Evolutionary conservation across 2,888 invertebrate genomes (phyloP), one percentile per base, ranked within the genome.

Genomic region (Thereva unica): DNA sequence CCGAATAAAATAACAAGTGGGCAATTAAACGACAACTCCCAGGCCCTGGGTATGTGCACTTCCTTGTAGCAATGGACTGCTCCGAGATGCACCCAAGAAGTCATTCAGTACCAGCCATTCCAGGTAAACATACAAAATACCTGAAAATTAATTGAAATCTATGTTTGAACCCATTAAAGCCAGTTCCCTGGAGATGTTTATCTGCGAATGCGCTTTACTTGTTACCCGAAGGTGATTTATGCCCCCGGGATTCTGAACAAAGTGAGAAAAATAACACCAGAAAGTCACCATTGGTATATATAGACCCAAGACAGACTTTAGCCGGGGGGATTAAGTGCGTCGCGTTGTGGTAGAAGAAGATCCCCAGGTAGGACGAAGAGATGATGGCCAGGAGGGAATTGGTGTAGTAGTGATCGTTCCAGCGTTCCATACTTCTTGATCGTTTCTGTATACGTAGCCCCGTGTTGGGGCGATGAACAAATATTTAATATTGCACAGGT

Each of bases 121-220:
- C 61, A 50, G 50, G 54, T 53, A 64, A 64, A 45, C 64, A 64
- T 54, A 54, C 54, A 53, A 53, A 64, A 64, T 53, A 64, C 45
- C 55, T 54, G 66, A 57, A 57, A 66, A 66, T 66, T 66, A 66
- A 66, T 66, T 66, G 66, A 66, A 66, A 66, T 59, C 57, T 66
- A 66, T 66, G 66, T 66, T 66, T 66, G 66, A 59, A 66, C 66
- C 66, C 57, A 66, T 66, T 66, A 61, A 67, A 67, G 67, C 67
- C 59, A 67, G 67, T 66, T 67, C 53, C 52, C 45, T 23, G 40
- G 23, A 67, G 67, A 67, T 67, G 54, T 67, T 67, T 67, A 67
- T 67, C 67, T 61, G 52, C 49, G 61, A 67, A 67, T 61, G 67
- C 67, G 67, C 61, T 67, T 67, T 67, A 67, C 67, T 67, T 67